Conservation (phyloP, 2,113 vertebrate genomes). For the Acanthisitta chloris region DNA sequence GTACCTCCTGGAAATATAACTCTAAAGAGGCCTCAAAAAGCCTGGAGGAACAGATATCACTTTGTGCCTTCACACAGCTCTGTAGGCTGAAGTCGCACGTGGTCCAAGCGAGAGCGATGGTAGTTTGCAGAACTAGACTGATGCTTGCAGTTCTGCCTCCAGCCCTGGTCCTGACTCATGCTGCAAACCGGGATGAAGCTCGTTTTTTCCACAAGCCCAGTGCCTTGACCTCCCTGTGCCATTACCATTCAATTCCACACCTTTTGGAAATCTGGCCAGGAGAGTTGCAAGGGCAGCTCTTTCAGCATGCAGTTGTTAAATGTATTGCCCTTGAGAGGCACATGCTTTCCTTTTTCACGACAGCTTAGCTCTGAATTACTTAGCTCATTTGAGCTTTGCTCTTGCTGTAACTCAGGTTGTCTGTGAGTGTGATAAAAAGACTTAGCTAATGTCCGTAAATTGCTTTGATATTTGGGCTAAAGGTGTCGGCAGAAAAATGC, state of each 20-base stretch:
- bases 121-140: background rate
- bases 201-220: background rate
- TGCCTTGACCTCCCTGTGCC: background rate
- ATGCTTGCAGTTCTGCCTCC: background rate
- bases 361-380: constrained; percentile 3
- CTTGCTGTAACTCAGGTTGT: background rate
- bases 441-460: constrained; percentile 39
- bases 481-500: background rate
- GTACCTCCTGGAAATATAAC: background rate
- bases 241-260: background rate
- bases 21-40: background rate
- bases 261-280: background rate
- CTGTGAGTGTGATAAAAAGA: background rate
- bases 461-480: constrained; percentile 37
- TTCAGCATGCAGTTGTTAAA: background rate
- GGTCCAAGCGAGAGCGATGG: background rate
- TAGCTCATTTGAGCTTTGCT: constrained; percentile 25
- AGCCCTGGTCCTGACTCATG: background rate
- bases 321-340: background rate
- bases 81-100: background rate
- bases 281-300: background rate
- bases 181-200: background rate
- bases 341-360: background rate
- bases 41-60: background rate
- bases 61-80: rapidly evolving